Conservation (phyloP, 2,797 vertebrate species). For the Phalloptychus januarius region DNA sequence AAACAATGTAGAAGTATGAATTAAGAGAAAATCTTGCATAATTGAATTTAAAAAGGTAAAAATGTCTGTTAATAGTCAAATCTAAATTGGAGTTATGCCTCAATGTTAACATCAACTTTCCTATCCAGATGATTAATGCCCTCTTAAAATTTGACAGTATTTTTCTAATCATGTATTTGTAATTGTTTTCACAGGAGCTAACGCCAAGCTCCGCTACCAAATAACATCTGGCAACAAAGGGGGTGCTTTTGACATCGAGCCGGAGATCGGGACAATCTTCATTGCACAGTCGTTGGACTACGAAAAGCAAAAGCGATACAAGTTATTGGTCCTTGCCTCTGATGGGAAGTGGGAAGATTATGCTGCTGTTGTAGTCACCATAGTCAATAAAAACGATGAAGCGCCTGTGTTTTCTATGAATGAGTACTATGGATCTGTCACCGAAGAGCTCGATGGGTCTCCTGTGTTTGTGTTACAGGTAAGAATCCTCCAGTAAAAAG, state of each 20-base stretch:
- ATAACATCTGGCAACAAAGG: slow-evolving; percentile 89
- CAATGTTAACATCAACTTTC: slow-evolving; percentile 2
- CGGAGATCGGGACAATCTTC: slow-evolving; percentile 89
- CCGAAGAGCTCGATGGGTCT: slow-evolving; percentile 87
- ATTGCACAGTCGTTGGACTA: slow-evolving; percentile 89
- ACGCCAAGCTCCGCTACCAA: slow-evolving; percentile 90
- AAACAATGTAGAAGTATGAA: background rate
- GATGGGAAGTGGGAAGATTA: slow-evolving; percentile 94
- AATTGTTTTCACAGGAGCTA: slow-evolving; percentile 80
- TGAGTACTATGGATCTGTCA: slow-evolving; percentile 90
- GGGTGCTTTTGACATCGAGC: slow-evolving; percentile 87
- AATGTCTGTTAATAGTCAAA: background rate
- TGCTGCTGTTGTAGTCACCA: slow-evolving; percentile 83
- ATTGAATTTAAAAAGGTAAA: background rate
- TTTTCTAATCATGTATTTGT: slow-evolving; percentile 29
- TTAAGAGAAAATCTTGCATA: background rate
- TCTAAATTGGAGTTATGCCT: background rate
- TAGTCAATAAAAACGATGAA: slow-evolving; percentile 91
- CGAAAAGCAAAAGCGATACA: slow-evolving; percentile 87
- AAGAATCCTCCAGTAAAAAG: slow-evolving; percentile 11
- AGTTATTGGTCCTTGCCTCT: slow-evolving; percentile 87
- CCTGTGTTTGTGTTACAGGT: slow-evolving; percentile 92
- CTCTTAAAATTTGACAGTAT: slow-evolving; percentile 10
- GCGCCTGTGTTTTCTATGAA: slow-evolving; percentile 88
- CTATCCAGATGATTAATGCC: slow-evolving; percentile 8